Evolutionary conservation across 2,797 vertebrate genomes (phyloP), one percentile per base, ranked within the genome.

Genomic region (Onychomys arenicola): DNA sequence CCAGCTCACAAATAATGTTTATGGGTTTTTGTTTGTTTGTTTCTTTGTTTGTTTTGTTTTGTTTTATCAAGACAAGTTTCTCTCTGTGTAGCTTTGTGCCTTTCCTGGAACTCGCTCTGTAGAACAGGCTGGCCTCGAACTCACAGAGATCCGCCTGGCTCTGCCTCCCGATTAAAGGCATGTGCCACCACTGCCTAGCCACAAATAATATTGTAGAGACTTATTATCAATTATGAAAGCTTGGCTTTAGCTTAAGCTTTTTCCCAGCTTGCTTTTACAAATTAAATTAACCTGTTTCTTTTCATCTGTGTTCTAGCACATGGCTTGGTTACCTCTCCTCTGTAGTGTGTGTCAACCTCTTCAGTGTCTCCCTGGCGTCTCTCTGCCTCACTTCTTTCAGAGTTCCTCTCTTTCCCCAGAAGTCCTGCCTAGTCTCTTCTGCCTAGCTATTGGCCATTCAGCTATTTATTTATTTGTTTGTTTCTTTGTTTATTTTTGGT

Each of bases 281-380:
- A n/a, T 71, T 71, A 71, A 71, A 71, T 37, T 37, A 71, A 71
- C 19, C 7, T 23, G 19, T 11, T 71, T 21, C 14, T n/a, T 21
- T 71, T 69, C 37, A 71, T 71, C 69, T 37, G 37, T 71, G 34
- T 21, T 71, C n/a, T 71, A 16, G 10, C n/a, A 4, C 19, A 19
- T 37, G 8, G 34, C 7, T 71, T 21, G n/a, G n/a, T 71, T 37
- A 21, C 19, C n/a, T 71, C 4, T 71, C 69, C n/a, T 71, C 9
- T 71, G 19, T 37, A 23, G 0, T 9, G 3, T 10, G 10, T 9
- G 8, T 37, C 4, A 1, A 4, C 8, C 37, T 71, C 8, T 21
- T 71, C 34, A 19, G 34, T 9, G 69, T 37, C n/a, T 71, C 8
- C 8, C 69, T 37, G n/a, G n/a, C 2, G 3, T 73, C 19, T 73